These are phyloP conservation scores for Prochilodus magdalenae DNA, from an alignment of 2,113 vertebrate genomes.

Conservation along the genomic window DNA sequence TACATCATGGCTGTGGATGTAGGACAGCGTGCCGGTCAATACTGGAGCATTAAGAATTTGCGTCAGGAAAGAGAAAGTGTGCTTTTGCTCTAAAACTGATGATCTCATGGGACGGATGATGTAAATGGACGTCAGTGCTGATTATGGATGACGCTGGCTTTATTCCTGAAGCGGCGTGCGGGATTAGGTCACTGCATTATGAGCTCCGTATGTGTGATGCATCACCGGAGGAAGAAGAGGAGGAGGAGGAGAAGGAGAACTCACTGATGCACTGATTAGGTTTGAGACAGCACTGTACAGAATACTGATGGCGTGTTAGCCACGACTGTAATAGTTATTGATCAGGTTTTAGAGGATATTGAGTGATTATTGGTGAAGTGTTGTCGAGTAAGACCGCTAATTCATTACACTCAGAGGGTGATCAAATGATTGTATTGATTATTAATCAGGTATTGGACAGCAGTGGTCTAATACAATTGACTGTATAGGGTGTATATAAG, in stretches of 20 bases:
- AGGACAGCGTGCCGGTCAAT: neutral
- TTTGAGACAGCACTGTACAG: too few species aligned
- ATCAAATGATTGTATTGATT: neutral
- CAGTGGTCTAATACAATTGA: neutral
- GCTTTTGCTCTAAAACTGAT: neutral
- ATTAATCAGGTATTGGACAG: neutral
- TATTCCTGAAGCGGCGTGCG: neutral
- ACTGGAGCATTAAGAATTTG: neutral
- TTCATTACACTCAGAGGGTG: neutral
- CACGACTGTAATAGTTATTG: neutral
- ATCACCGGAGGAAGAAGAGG: too few species aligned
- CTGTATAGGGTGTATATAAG: neutral
- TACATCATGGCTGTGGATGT: neutral
- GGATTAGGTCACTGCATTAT: neutral
- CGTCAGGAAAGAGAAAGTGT: neutral
- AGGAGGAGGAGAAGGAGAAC: too few species aligned
- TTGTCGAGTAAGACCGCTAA: neutral
- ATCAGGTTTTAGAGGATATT: neutral
- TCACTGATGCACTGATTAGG: too few species aligned
- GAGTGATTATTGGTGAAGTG: neutral
- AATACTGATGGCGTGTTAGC: too few species aligned
- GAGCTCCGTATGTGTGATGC: neutral
- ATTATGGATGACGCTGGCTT: neutral
- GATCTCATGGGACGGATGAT: neutral
- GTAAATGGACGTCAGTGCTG: neutral